Conservation (phyloP, 2,888 invertebrate species). For the Lycaena phlaeas region DNA sequence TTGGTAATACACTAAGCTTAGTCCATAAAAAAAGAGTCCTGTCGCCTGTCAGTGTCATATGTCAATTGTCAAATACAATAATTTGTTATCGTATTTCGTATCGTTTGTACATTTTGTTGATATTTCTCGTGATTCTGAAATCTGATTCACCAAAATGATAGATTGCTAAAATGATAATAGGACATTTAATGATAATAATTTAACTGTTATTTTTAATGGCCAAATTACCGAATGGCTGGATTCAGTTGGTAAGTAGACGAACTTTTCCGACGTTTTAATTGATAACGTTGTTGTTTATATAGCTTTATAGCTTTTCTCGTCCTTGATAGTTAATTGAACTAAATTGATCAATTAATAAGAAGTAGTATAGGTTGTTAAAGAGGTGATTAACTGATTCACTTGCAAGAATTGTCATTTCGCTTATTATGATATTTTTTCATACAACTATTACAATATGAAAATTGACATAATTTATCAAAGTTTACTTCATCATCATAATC, state of each 20-base stretch:
- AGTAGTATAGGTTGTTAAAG: constrained; percentile 1
- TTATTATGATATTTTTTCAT: too few relatives aligned
- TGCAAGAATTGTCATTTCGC: background rate
- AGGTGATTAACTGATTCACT: background rate
- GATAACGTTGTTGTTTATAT: constrained; percentile 42
- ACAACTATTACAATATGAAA: too few relatives aligned
- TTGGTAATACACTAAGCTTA: too few relatives aligned
- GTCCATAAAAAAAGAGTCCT: too few relatives aligned
- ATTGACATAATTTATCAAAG: too few relatives aligned
- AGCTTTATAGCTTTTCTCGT: constrained; percentile 41
- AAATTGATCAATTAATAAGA: constrained; percentile 24
- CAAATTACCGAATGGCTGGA: constrained; percentile 72
- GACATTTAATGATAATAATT: constrained; percentile 30
- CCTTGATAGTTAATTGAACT: constrained; percentile 23
- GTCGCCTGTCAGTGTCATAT: too few relatives aligned
- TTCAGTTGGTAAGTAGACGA: constrained; percentile 66
- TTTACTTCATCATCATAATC: too few relatives aligned
- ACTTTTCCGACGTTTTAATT: constrained; percentile 29
- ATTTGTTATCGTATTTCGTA: constrained; percentile 13
- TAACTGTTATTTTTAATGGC: constrained; percentile 57
- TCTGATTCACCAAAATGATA: constrained; percentile 22
- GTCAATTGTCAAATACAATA: constrained; percentile 5
- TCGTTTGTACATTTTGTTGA: constrained; percentile 15
- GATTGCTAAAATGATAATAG: constrained; percentile 33
- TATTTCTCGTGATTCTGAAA: constrained; percentile 19